Evolutionary conservation across 2,797 vertebrate species (phyloP), one percentile per base, ranked within the genome.

Genomic region (Australoheros facetus): DNA sequence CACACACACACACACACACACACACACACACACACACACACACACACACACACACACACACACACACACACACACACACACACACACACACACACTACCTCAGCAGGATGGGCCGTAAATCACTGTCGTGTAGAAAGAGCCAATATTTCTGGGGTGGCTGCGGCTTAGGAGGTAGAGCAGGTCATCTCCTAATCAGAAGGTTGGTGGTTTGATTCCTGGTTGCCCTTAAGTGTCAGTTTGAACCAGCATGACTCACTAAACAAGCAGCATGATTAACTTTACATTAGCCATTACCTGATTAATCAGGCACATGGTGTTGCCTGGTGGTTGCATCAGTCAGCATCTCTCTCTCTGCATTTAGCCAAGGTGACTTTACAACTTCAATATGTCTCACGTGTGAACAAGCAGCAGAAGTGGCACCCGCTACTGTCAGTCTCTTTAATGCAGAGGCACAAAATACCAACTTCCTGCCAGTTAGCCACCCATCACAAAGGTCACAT

Each of bases 311-410:
- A 55, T 11, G 4, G 59, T 3, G 62, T 89, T 89, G 83, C 85
- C 62, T n/a, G 39, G 2, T 45, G 62, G 80, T 90, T 92, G 87
- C 89, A 85, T 92, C 89, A 90, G 83, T 86, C 85, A 77, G 80
- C 78, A 62, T 81, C 80, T 72, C 80, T 39, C 57, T 73, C 37
- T 56, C 58, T 72, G 14, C 59, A 76, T 80, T 55, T 30, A 79
- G 71, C 73, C 79, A 91, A 88, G 90, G 90, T 91, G 87, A 87
- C 86, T 86, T 60, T 48, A 86, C 51, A 39, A 62, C 80, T 69
- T 82, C 64, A 34, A 60, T 13, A 14, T 4, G 21, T 81, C 71
- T 83, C 86, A 26, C 60, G 37, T 84, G 80, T 84, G 83, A 84
- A 79, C 71, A 69, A 75, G 75, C 71, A 34, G 75, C 53, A 23